Evolutionary conservation across 1,140 invertebrate species (phyloP), one percentile per base, ranked within the genome.

Genomic region (Microplitis demolitor): DNA sequence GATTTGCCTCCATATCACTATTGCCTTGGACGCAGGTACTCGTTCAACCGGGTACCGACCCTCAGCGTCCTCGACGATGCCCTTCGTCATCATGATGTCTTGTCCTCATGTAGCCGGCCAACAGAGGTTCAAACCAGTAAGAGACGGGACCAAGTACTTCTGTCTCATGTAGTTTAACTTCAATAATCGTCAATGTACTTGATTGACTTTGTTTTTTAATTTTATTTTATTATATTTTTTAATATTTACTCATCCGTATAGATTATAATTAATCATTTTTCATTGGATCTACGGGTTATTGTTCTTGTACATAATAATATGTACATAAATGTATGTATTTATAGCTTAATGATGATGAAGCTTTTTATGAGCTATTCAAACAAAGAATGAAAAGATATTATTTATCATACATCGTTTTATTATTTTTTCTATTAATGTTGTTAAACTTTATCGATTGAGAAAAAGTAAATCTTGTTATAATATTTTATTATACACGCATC

Each of bases 21-120:
- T 67, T 74, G 61, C 60, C 69, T 74, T 74, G 63, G 62, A 58
- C 64, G 51, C 70, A 72, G 63, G 63, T 66, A 72, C 61, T 71
- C 61, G 51, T 71, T 37, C 61, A 60, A 60, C 67, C 37, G 53
- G 69, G 72, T 70, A 75, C 67, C 66, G 69, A 74, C 74, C 71
- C 64, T 67, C 31, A 54, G 37, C 67, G 53, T 74, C 69, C 64
- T 67, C 63, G 74, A 69, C 39, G 56, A 72, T 75, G 74, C 53
- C 67, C 66, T 72, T 70, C 74, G 66, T 72, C 70, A 72, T 66
- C 24, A 8, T 53, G 70, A 73, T 51, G 60, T 71, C 66, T 73
- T 69, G 45, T 71, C 67, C 63, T n/a, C 13, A 51, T 16, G 33
- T 61, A 70, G 31, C 53, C 39, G 60, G 14, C 11, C 53, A 24